Conservation (phyloP, 2,113 vertebrate species). For the Pachypanchax playfairii region DNA sequence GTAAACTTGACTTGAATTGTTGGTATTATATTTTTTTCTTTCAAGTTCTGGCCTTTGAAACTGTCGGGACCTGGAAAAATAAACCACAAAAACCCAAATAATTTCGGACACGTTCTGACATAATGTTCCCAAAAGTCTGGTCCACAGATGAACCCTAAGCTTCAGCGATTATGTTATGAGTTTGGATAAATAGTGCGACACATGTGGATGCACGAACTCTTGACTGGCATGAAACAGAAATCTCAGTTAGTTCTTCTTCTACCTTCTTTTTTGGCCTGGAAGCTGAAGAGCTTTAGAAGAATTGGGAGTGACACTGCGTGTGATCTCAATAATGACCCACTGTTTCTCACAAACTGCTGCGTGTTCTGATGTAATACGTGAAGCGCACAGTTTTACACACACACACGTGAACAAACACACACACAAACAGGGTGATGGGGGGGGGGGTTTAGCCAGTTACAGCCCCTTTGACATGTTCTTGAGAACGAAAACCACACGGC, state of each 20-base stretch:
- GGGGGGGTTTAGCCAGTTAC: slow-evolving; percentile 13
- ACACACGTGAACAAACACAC: slow-evolving; percentile 19
- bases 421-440: slow-evolving; percentile 8
- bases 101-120: slow-evolving; percentile 33
- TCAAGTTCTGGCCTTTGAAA: slow-evolving; percentile 13
- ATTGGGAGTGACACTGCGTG: slow-evolving; percentile 52
- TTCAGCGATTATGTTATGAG: background rate
- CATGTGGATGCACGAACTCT: background rate
- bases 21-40: background rate
- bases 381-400: slow-evolving; percentile 15
- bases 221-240: background rate
- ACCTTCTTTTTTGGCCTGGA: slow-evolving; percentile 5
- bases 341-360: slow-evolving; percentile 48
- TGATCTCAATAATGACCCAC: slow-evolving; percentile 50
- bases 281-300: slow-evolving; percentile 21
- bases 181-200: slow-evolving; percentile 1
- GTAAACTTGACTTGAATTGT: background rate
- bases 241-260: background rate
- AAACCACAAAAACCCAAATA: slow-evolving; percentile 27
- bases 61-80: slow-evolving; percentile 6
- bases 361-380: slow-evolving; percentile 48
- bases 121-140: slow-evolving; percentile 34
- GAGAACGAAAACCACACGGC: slow-evolving; percentile 28
- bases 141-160: slow-evolving; percentile 34
- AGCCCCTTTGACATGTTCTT: slow-evolving; percentile 10